These are phyloP conservation scores for Phrynocephalus forsythii DNA, from an alignment of 2,797 vertebrate genomes.

Conservation along the genomic window DNA sequence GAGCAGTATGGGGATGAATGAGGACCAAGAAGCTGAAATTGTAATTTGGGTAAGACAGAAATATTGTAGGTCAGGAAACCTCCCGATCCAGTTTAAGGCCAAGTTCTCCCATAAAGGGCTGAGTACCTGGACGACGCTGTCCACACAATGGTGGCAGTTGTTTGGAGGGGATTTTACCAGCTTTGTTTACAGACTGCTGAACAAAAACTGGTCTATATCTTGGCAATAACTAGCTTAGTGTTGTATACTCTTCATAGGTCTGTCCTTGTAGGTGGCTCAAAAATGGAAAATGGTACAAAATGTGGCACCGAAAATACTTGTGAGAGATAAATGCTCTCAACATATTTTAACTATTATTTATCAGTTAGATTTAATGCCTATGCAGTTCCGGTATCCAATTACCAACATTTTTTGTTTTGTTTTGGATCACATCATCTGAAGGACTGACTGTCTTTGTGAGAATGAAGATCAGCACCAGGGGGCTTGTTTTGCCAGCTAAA, in stretches of 20 bases:
- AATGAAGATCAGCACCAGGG: neutral
- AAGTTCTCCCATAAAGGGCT: neutral
- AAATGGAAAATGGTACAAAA: neutral
- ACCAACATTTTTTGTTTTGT: neutral
- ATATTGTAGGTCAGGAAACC: neutral
- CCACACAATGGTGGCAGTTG: neutral
- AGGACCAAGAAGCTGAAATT: neutral
- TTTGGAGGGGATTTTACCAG: neutral
- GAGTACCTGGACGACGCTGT: neutral
- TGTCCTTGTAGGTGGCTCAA: neutral
- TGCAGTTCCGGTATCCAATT: neutral
- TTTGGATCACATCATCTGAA: neutral
- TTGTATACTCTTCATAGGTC: neutral
- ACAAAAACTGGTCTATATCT: neutral
- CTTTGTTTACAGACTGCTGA: neutral
- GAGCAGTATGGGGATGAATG: neutral
- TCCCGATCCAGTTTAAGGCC: neutral
- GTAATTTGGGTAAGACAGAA: neutral
- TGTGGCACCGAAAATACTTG: neutral
- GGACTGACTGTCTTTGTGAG: neutral
- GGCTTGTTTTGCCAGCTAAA: neutral
- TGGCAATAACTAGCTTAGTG: neutral
- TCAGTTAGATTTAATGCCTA: neutral
- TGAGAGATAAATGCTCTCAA: neutral
- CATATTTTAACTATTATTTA: neutral